phyloP scores from a whole-genome alignment of 2,888 invertebrate species.

The Cancer borealis region DNA sequence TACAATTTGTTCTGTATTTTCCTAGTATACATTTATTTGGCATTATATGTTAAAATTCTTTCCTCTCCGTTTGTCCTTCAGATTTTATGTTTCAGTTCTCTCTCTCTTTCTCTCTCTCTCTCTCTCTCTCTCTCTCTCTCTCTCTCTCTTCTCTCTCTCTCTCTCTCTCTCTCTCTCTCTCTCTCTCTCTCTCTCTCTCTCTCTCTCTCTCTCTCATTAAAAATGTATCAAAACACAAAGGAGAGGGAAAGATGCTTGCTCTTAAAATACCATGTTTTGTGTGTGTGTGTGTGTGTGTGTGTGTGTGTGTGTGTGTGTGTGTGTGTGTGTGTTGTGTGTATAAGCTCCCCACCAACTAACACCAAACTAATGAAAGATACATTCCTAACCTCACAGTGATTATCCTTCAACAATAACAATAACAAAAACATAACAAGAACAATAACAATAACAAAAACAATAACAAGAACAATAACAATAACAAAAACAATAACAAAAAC shows the following conservation, averaged over 20 bases:
- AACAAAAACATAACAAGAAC: neutral
- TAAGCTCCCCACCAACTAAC: too few relatives aligned
- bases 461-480: neutral
- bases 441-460: neutral
- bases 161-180: slow-evolving; percentile 41
- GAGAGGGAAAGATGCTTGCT: neutral
- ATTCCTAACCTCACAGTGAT: neutral
- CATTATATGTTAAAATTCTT: neutral
- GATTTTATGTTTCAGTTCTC: neutral
- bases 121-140: slow-evolving; percentile 1
- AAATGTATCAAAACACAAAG: neutral
- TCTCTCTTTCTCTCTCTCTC: neutral
- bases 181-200: slow-evolving; percentile 2
- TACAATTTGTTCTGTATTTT: neutral
- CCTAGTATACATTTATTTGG: neutral
- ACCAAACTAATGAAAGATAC: too few relatives aligned
- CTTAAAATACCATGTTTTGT: neutral
- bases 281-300: slow-evolving; percentile 26
- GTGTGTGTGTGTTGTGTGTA: slow-evolving; percentile 4
- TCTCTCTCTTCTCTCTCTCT: slow-evolving; percentile 44
- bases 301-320: neutral
- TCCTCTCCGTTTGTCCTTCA: neutral
- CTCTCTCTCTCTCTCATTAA: neutral
- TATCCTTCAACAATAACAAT: neutral
- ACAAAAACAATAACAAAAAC: neutral